Conservation (phyloP, 2,797 vertebrate species). For the Ceyx erithaca region DNA sequence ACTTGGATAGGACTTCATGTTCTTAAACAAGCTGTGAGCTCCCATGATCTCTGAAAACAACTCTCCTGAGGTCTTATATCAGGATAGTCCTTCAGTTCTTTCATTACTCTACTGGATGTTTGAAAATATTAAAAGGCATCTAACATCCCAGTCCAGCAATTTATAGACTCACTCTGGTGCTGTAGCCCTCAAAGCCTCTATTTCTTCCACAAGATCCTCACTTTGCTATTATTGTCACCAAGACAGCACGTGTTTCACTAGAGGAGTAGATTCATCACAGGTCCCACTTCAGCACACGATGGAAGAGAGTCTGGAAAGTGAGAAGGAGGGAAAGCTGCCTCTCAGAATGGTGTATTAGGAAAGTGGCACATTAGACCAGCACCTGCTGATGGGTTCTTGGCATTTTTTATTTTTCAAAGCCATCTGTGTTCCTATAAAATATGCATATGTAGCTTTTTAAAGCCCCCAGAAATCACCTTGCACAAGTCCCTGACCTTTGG, state of each 20-base stretch:
- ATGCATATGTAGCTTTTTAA: not conserved
- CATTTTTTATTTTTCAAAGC: not conserved
- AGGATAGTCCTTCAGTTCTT: slow-evolving; percentile 55
- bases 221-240: slow-evolving; percentile 22
- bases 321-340: not conserved
- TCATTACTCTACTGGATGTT: slow-evolving; percentile 69
- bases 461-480: not conserved
- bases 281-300: not conserved
- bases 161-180: slow-evolving; percentile 23
- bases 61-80: slow-evolving; percentile 50
- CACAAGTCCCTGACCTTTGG: not conserved
- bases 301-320: not conserved
- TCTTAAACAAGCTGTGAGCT: slow-evolving; percentile 66
- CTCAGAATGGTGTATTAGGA: not conserved
- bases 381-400: not conserved
- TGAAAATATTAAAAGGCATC: slow-evolving; percentile 74
- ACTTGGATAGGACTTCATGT: slow-evolving; percentile 61
- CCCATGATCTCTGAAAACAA: slow-evolving; percentile 57
- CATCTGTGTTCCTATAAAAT: not conserved
- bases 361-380: not conserved
- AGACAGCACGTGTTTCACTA: slow-evolving; percentile 42
- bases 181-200: slow-evolving; percentile 38
- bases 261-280: slow-evolving; percentile 39
- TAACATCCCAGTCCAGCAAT: slow-evolving; percentile 64
- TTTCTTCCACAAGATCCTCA: slow-evolving; percentile 40